A percentile compares a stretch with the other conserved stretches of the same genome.
phyloP scores from a whole-genome alignment of 2,888 invertebrate species.

The Leistus spinibarbis region DNA sequence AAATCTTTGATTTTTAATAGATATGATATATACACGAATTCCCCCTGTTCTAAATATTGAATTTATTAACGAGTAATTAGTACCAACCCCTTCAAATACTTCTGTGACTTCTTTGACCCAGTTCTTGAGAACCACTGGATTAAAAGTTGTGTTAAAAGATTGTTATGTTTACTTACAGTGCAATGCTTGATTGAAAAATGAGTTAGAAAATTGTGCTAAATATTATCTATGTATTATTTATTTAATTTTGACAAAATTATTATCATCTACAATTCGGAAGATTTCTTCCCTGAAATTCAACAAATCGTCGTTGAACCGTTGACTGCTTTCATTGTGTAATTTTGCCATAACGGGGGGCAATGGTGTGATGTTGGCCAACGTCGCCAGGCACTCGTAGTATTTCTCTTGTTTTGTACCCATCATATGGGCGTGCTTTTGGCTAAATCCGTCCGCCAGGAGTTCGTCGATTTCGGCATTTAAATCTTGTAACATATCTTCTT shows the following conservation, averaged over 20 bases:
- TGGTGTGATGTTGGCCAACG: slow-evolving; percentile 64
- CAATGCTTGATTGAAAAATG: too few species aligned
- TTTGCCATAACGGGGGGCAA: slow-evolving; percentile 72
- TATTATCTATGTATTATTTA: slow-evolving; percentile 24
- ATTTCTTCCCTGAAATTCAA: slow-evolving; percentile 69
- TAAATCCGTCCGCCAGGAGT: slow-evolving; percentile 68
- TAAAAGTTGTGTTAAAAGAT: too few species aligned
- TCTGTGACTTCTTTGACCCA: too few species aligned
- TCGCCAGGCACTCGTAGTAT: slow-evolving; percentile 73
- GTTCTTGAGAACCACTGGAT: too few species aligned
- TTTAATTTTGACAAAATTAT: slow-evolving; percentile 60
- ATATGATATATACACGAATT: too few species aligned
- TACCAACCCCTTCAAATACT: too few species aligned
- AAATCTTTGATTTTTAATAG: too few species aligned
- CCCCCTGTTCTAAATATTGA: too few species aligned
- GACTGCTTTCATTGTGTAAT: slow-evolving; percentile 70
- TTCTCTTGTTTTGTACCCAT: slow-evolving; percentile 76
- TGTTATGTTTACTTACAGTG: too few species aligned
- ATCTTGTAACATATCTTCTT: slow-evolving; percentile 67
- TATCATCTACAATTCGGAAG: slow-evolving; percentile 69
- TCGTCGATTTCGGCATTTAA: slow-evolving; percentile 62
- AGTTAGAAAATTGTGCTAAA: background rate
- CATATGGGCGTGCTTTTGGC: slow-evolving; percentile 79
- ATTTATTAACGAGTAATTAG: too few species aligned
- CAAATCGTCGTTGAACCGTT: slow-evolving; percentile 63